These are phyloP conservation scores for Drosophila sechellia DNA, from an alignment of 1,140 invertebrate genomes.

Conservation along the genomic window DNA sequence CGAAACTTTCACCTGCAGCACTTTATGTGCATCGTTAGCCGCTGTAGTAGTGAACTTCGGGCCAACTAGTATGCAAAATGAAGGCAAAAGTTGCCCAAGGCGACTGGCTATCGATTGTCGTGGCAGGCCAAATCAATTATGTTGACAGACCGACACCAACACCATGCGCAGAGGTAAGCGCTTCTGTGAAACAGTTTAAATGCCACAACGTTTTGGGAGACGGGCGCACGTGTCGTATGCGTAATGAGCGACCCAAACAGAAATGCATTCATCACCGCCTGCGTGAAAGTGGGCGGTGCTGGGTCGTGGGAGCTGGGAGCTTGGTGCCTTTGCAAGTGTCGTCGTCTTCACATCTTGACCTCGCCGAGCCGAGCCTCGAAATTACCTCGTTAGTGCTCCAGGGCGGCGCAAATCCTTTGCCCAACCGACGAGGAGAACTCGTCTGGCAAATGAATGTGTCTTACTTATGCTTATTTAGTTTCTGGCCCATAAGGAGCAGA, in stretches of 20 bases:
- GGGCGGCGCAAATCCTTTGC: slow-evolving; percentile 44
- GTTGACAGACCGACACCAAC: slow-evolving; percentile 14
- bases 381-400: slow-evolving; percentile 51
- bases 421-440: slow-evolving; percentile 17
- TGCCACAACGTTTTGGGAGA: slow-evolving; percentile 15
- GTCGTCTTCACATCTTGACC: slow-evolving; percentile 45
- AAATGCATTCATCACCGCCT: slow-evolving; percentile 26
- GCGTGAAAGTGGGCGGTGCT: background rate
- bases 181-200: slow-evolving; percentile 18
- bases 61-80: slow-evolving; percentile 27
- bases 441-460: slow-evolving; percentile 52
- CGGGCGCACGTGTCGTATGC: slow-evolving; percentile 43
- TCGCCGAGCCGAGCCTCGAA: slow-evolving; percentile 28
- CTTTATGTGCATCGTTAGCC: slow-evolving; percentile 29
- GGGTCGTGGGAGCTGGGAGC: background rate
- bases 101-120: slow-evolving; percentile 16
- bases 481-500: slow-evolving; percentile 23
- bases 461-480: slow-evolving; percentile 74
- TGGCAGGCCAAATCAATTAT: slow-evolving; percentile 40
- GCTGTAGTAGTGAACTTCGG: slow-evolving; percentile 4
- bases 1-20: slow-evolving; percentile 44
- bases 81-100: slow-evolving; percentile 15
- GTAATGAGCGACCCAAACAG: slow-evolving; percentile 36
- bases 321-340: slow-evolving; percentile 19
- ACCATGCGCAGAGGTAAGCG: slow-evolving; percentile 1